Evolutionary conservation across 1,140 invertebrate genomes (phyloP), one percentile per base, ranked within the genome.

Genomic region (Olivierus martensii): DNA sequence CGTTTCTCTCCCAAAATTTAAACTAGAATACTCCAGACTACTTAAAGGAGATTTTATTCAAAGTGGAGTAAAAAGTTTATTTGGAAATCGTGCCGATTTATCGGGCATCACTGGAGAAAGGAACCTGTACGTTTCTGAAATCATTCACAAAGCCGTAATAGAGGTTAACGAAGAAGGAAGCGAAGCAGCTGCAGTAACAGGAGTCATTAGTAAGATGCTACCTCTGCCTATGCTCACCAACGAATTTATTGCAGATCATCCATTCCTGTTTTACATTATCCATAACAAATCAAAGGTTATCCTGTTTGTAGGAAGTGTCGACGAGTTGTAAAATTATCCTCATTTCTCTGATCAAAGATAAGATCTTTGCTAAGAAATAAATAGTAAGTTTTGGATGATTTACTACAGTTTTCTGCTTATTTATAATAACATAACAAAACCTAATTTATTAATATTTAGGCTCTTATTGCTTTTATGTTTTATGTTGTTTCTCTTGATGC

Each of bases 121-220:
- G 11, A 28, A 57, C 9, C 37, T 63, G 1, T 57, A 34, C 11
- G 63, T 70, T 7, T 62, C 59, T 10, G 51, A 65, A 21, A 65
- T 72, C 10, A 58, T 73, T 18, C 74, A 77, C 54, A 72, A 75
- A 61, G 72, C 77, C 6, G 67, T 75, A 44, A 69, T 78, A 4
- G 74, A 77, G 45, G 67, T 88, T 2, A 79, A 79, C 17, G 83
- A 86, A 65, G 73, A 73, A 38, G 83, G 83, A 15, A 84, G 83
- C 0, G 79, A 80, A 62, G 81, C 79, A 3, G 79, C 80, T 0
- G 81, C 81, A 2, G 74, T 75, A 0, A 82, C 80, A 0, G 63
- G 69, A 0, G 69, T 77, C n/a, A 17, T 50, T 10, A 35, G 9
- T 28, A 5, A 3, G 7, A 19, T 28, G 28, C 0, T n/a, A 58